phyloP scores from a whole-genome alignment of 1,140 invertebrate species.

The Lordiphosa mommai region DNA sequence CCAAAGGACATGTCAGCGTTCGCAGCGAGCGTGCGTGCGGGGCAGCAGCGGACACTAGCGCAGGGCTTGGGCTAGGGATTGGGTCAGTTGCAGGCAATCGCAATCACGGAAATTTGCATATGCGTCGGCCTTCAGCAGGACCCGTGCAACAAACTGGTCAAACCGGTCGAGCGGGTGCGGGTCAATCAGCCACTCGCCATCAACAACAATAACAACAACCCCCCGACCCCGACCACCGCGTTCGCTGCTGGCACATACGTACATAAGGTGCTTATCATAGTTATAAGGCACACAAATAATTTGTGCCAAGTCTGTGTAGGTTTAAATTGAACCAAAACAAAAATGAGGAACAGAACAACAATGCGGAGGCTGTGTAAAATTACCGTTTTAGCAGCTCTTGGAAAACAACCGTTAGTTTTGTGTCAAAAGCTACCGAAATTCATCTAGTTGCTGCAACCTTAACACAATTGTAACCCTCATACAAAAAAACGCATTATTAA shows the following conservation, averaged over 20 bases:
- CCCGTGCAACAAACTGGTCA: constrained; percentile 18
- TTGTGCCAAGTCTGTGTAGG: too few relatives aligned
- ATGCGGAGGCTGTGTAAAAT: too few relatives aligned
- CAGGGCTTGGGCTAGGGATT: constrained; percentile 27
- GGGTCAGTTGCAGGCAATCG: constrained; percentile 31
- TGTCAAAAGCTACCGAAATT: too few relatives aligned
- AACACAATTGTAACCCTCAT: too few relatives aligned
- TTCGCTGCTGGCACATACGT: background rate
- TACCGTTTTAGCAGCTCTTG: too few relatives aligned
- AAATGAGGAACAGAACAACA: too few relatives aligned
- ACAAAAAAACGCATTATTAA: too few relatives aligned
- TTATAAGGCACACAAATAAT: too few relatives aligned
- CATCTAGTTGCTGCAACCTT: too few relatives aligned
- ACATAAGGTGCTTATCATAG: background rate
- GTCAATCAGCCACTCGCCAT: background rate
- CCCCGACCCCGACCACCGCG: background rate
- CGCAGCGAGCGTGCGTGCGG: background rate
- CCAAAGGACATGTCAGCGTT: constrained; percentile 6
- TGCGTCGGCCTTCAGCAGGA: constrained; percentile 10
- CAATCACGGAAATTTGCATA: constrained; percentile 16
- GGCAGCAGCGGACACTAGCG: constrained; percentile 11
- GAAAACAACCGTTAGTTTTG: too few relatives aligned
- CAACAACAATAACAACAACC: too few relatives aligned
- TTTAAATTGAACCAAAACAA: too few relatives aligned
- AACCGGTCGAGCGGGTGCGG: constrained; percentile 28